Evolutionary conservation across 2,888 invertebrate species (phyloP).

Genomic region (Thelaira solivaga): DNA sequence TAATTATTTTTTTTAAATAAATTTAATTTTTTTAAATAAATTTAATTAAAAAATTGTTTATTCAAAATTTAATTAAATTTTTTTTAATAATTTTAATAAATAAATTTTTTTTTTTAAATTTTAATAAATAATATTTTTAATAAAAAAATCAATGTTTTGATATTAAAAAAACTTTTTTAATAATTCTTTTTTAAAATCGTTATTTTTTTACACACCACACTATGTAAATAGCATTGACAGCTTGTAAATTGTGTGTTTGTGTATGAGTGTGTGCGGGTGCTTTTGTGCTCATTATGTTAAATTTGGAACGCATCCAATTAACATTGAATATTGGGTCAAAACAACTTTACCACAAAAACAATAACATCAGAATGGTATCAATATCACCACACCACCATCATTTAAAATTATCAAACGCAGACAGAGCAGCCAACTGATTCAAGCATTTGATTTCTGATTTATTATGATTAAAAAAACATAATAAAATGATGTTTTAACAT

Average conservation of each 20-base stretch:
- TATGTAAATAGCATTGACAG: too few species aligned
- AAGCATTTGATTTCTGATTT: conserved; percentile 44
- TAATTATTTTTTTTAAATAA: too few species aligned
- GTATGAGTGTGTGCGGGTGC: neutral
- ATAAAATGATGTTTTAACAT: conserved; percentile 6
- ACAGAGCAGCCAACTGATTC: neutral
- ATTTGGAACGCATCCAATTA: conserved; percentile 59
- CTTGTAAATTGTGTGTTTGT: neutral
- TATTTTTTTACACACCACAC: too few species aligned
- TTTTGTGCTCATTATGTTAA: conserved; percentile 32
- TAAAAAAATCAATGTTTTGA: too few species aligned
- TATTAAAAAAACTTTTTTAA: too few species aligned
- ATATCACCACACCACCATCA: conserved; percentile 25
- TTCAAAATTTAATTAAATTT: too few species aligned
- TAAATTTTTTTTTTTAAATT: too few species aligned
- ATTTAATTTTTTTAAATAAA: too few species aligned
- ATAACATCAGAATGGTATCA: neutral
- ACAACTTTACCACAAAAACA: conserved; percentile 10
- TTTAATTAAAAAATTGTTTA: too few species aligned
- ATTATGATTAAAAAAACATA: neutral
- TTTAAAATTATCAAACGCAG: conserved; percentile 37
- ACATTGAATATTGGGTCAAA: conserved; percentile 58
- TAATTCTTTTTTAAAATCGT: too few species aligned
- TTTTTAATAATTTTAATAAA: too few species aligned
- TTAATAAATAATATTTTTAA: too few species aligned